phyloP scores from a whole-genome alignment of 2,113 vertebrate genomes.

The Panthera uncia region DNA sequence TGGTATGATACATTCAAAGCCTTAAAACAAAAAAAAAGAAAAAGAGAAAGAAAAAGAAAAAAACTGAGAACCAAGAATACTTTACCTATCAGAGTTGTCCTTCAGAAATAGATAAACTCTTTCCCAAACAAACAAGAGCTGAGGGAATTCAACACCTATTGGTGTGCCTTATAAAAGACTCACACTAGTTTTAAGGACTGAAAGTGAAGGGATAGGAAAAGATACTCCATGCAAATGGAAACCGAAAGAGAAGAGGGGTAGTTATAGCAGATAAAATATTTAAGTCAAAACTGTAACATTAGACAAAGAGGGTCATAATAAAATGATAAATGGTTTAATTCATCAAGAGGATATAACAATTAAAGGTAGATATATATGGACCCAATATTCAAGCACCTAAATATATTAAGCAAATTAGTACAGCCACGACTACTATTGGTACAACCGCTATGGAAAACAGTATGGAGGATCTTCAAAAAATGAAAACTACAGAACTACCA shows the following conservation, averaged over 20 bases:
- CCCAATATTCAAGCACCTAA: not conserved
- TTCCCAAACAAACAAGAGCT: not conserved
- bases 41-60: not conserved
- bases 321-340: not conserved
- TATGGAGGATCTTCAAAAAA: not conserved
- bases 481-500: not conserved
- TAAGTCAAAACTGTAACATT: not conserved
- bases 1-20: not conserved
- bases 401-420: not conserved
- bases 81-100: not conserved
- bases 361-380: not conserved
- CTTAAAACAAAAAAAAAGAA: not conserved
- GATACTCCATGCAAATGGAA: not conserved
- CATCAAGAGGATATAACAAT: not conserved
- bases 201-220: not conserved
- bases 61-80: not conserved
- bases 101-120: not conserved
- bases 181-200: not conserved
- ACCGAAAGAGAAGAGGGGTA: not conserved
- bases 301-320: not conserved
- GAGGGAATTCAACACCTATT: not conserved
- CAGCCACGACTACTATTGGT: not conserved
- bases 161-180: not conserved
- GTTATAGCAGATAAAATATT: not conserved
- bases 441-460: not conserved